These are phyloP conservation scores for Kryptolebias ocellatus DNA, from an alignment of 2,797 vertebrate species.

Conservation along the genomic window DNA sequence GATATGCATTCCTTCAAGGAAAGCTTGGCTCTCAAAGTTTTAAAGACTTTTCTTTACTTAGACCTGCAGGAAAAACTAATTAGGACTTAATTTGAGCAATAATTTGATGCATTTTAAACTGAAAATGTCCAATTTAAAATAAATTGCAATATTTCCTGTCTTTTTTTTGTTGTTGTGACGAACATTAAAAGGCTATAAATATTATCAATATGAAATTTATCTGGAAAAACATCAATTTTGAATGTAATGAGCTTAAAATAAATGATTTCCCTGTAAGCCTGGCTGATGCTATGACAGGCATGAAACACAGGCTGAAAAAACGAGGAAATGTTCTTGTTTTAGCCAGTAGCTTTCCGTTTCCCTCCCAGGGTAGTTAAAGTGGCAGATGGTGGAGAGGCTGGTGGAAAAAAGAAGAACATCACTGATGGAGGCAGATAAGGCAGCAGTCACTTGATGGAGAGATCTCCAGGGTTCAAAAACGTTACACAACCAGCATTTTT, in stretches of 20 bases:
- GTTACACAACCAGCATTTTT: neutral
- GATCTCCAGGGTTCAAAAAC: constrained; percentile 1
- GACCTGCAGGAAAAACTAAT: too few species aligned
- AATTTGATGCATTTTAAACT: too few species aligned
- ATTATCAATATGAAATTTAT: neutral
- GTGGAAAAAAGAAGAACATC: constrained; percentile 7
- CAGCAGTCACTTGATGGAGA: constrained; percentile 3
- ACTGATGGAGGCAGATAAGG: constrained; percentile 13
- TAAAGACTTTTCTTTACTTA: too few species aligned
- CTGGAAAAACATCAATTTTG: neutral
- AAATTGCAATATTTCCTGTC: too few species aligned
- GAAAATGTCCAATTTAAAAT: too few species aligned
- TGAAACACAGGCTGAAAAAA: constrained; percentile 1
- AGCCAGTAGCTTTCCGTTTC: constrained; percentile 6
- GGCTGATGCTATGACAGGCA: neutral
- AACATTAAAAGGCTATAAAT: too few species aligned
- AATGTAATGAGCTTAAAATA: neutral
- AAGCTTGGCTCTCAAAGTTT: too few species aligned
- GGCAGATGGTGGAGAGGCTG: constrained; percentile 18
- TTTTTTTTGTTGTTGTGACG: too few species aligned
- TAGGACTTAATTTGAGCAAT: too few species aligned
- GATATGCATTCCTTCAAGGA: too few species aligned
- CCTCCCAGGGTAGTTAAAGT: constrained; percentile 2
- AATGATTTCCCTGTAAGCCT: neutral
- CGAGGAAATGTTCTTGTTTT: neutral